Base-by-base conservation (phyloP, 2,888 invertebrate genomes). In the Andrena dorsata region DNA sequence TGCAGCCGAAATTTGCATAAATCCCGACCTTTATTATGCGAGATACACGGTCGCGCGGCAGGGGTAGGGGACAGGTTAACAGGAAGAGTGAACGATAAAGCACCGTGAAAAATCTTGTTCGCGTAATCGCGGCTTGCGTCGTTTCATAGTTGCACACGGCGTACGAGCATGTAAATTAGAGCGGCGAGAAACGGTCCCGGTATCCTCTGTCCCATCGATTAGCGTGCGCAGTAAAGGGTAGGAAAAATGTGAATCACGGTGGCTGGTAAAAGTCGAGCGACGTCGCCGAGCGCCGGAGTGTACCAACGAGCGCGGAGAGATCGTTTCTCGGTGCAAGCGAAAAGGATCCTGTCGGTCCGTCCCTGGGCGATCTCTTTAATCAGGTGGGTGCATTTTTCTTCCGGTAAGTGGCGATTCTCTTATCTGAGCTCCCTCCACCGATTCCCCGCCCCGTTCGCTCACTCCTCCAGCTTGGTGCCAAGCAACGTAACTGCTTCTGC, bases 331-430 rank as follows among this genome's bases (percentile, higher is more conserved):
- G 10, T 56, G 20, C 6, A 23, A 32, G 47, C 23, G 20, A 69
- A 30, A 56, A 51, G 56, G 1, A 51, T 60, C 65, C 61, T 49
- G 64, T 63, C 49, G 61, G 53, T 70, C 28, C 85, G 75, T 73
- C 58, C 70, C 75, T 58, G 77, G 16, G 35, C 51, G 73, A 75
- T 82, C 84, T 85, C 87, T 84, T 91, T 91, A 90, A 91, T 91
- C 90, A 90, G 87, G 74, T 78, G 76, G 83, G 69, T 85, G 84
- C 87, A 90, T 88, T 91, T 89, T 87, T 89, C 90, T 90, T 83
- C 69, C 78, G 68, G 85, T 85, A 87, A 90, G 85, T 86, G 87
- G 88, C 86, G 88, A 91, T 90, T 91, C 88, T 70, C 88, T 91
- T 91, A 90, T 90, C 90, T 89, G 68, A 65, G 32, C 58, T 63